Percentiles rank a stretch among this genome's conserved stretches.
Conservation (phyloP, 2,113 vertebrate genomes). For the Mystacornis crossleyi region DNA sequence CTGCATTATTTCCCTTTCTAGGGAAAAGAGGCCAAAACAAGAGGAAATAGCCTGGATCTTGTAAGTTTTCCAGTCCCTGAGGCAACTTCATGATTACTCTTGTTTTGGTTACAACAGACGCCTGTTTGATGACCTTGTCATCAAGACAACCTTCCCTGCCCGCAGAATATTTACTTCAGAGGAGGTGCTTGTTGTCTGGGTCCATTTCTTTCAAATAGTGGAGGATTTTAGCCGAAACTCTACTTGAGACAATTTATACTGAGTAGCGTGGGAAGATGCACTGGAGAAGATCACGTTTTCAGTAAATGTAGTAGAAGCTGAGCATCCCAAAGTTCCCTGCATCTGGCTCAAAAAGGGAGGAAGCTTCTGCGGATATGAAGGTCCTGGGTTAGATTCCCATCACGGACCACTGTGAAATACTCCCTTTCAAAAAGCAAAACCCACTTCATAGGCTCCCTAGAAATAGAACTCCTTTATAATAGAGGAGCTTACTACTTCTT, state of each 20-base stretch:
- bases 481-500: not conserved
- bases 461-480: not conserved
- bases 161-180: not conserved
- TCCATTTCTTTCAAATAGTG: not conserved
- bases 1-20: not conserved
- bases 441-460: not conserved
- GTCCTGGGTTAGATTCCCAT: not conserved
- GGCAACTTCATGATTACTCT: not conserved
- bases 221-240: not conserved
- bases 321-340: not conserved
- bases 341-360: not conserved
- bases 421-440: not conserved
- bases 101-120: not conserved
- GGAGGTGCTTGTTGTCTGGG: not conserved
- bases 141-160: not conserved
- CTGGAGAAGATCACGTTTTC: not conserved
- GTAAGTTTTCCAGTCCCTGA: not conserved
- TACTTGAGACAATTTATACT: not conserved
- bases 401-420: rapidly evolving
- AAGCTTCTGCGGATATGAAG: rapidly evolving
- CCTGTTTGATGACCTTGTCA: not conserved
- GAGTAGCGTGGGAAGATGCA: not conserved
- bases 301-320: not conserved
- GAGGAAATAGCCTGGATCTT: not conserved
- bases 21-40: not conserved